Conservation (phyloP, 2,113 vertebrate species). For the Athene noctua region DNA sequence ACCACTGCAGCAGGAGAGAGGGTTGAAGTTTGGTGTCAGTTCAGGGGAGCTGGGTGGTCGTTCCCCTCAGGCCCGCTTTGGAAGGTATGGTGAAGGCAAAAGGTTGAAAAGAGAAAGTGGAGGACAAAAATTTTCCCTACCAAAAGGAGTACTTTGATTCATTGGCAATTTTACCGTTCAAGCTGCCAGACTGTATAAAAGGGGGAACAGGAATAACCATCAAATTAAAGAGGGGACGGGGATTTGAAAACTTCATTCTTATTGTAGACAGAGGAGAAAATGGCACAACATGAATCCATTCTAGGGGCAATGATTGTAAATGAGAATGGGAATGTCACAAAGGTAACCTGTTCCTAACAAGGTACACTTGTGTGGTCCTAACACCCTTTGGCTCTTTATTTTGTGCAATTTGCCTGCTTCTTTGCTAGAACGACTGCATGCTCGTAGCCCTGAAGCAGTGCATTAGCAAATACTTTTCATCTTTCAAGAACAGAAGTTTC, state of each 20-base stretch:
- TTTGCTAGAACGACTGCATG: background rate
- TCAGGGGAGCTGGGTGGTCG: background rate
- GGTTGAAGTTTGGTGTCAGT: background rate
- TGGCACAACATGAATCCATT: constrained; percentile 59
- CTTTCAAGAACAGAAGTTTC: background rate
- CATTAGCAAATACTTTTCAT: background rate
- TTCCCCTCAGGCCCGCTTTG: background rate
- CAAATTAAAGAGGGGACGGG: background rate
- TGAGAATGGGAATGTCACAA: constrained; percentile 44
- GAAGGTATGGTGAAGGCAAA: background rate
- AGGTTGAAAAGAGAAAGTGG: background rate
- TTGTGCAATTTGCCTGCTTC: background rate
- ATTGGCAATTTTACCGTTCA: constrained; percentile 5
- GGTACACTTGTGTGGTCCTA: constrained; percentile 52
- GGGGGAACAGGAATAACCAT: background rate
- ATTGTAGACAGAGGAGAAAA: constrained; percentile 55
- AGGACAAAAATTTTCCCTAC: background rate
- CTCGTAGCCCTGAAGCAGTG: background rate
- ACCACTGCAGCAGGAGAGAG: background rate
- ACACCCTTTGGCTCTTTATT: constrained; percentile 20
- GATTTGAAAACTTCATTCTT: constrained; percentile 56
- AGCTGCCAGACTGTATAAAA: constrained; percentile 9
- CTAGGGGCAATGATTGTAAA: constrained; percentile 12
- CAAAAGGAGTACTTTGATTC: constrained; percentile 31
- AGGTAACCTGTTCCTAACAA: constrained; percentile 55